Conservation (phyloP, 2,113 vertebrate genomes). For the Ciconia boyciana region DNA sequence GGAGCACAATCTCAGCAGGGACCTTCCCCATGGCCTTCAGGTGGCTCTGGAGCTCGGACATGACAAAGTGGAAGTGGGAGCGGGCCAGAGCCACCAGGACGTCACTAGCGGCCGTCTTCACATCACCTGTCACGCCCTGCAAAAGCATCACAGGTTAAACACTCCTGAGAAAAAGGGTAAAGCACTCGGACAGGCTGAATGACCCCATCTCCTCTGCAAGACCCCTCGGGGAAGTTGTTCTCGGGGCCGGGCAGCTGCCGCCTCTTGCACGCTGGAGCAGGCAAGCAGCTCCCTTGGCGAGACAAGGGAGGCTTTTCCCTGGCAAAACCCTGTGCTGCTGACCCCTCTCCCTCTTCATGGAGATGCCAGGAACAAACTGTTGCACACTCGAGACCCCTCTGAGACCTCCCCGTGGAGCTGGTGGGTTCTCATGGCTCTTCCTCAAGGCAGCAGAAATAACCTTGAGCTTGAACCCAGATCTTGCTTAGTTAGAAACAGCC, state of each 20-base stretch:
- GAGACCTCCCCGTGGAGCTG: background rate
- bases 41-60: background rate
- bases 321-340: background rate
- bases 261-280: no score
- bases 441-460: background rate
- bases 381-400: background rate
- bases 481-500: no score
- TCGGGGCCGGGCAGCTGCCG: no score
- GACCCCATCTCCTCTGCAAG: background rate
- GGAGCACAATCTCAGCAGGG: background rate
- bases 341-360: background rate
- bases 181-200: background rate
- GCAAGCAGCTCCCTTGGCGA: background rate
- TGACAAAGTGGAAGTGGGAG: background rate
- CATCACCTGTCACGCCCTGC: background rate
- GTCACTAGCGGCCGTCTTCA: background rate
- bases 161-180: background rate
- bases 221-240: background rate
- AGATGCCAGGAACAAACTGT: background rate
- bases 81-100: background rate
- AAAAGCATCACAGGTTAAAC: background rate
- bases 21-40: background rate
- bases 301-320: background rate
- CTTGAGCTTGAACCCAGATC: background rate
- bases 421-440: background rate